Percentiles rank a stretch among this genome's conserved stretches.
phyloP scores from a whole-genome alignment of 2,113 vertebrate genomes.

The Aleadryas rufinucha region DNA sequence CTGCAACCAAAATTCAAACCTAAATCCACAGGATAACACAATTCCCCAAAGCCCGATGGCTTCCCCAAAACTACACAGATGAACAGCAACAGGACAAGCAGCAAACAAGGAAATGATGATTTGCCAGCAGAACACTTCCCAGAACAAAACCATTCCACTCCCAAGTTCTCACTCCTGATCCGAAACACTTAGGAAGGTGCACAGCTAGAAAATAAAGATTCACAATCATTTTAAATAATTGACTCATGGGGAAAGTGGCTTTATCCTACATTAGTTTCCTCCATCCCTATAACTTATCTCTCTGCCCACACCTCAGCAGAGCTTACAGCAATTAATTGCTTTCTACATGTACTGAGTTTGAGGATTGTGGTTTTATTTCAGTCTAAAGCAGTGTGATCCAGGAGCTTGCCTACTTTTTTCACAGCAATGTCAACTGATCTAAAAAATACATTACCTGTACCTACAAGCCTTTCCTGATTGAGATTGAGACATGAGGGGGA shows the following conservation, averaged over 20 bases:
- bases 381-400: neutral
- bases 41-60: neutral
- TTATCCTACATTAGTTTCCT: neutral
- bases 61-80: neutral
- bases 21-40: neutral
- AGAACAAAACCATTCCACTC: neutral
- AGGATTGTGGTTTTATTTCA: neutral
- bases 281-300: neutral
- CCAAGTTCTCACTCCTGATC: neutral
- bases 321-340: neutral
- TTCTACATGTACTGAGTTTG: neutral
- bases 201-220: neutral
- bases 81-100: neutral
- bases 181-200: neutral
- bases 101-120: neutral
- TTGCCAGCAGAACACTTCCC: neutral
- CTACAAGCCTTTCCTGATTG: neutral
- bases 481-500: rapidly evolving
- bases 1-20: neutral
- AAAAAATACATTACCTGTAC: neutral
- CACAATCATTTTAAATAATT: neutral
- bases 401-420: neutral
- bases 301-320: neutral
- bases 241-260: neutral
- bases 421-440: neutral